Base-by-base conservation (phyloP, 1,140 invertebrate genomes). In the Anastatus disparis region DNA sequence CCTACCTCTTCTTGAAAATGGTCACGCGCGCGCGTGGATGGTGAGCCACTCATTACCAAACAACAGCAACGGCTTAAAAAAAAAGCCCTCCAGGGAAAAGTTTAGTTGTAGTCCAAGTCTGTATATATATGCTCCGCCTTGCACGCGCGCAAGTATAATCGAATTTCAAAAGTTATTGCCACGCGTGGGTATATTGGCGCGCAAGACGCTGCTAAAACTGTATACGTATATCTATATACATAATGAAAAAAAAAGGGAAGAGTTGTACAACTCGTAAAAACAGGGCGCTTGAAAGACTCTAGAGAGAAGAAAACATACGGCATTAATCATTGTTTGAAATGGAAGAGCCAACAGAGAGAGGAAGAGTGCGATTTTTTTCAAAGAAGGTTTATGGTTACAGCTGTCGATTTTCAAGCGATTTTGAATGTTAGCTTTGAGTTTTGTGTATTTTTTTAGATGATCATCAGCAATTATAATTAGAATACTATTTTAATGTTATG, bases 101-200 rank as follows among this genome's bases (percentile, higher is more conserved):
- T n/a, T n/a, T n/a, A n/a, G n/a, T n/a, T n/a, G n/a, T n/a, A n/a
- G n/a, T n/a, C n/a, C n/a, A n/a, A n/a, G n/a, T n/a, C n/a, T n/a
- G n/a, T n/a, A n/a, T n/a, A n/a, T n/a, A n/a, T 79, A 73, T 73
- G 52, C 52, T 76, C 46, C 52, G 42, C 73, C 72, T 20, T 17
- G 56, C 7, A 20, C 31, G 10, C 12, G 29, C 12, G 24, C 48
- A 50, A 77, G 74, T 75, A 76, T 82, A 84, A 83, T 83, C 82
- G 82, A 83, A 84, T 84, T 84, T 81, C 74, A 66, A 78, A 76
- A 84, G 79, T 82, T 82, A 84, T 81, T 78, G 80, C 81, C 77
- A 67, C 52, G 71, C 61, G 38, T 61, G 53, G 31, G 62, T 58
- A 31, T 38, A 64, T 52, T 62, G 59, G 29, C 31, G 44, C 59